Percentiles rank a stretch among this genome's conserved stretches.
Conservation (phyloP, 2,888 invertebrate species). For the Pseudococcus viburni region DNA sequence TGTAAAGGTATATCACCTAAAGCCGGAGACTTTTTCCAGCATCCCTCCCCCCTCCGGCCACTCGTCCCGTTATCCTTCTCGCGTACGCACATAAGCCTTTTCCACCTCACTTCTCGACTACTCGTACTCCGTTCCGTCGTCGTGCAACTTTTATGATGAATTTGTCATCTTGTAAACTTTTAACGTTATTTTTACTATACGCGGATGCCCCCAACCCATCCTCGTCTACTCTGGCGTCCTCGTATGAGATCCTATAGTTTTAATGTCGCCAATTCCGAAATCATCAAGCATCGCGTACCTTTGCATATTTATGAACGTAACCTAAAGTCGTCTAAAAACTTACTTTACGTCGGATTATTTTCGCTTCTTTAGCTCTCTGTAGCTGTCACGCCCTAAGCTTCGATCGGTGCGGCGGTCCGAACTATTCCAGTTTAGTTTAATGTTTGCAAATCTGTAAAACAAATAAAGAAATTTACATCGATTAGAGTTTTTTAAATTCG, state of each 20-base stretch:
- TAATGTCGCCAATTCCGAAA: conserved; percentile 17
- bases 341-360: conserved; percentile 32
- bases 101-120: neutral
- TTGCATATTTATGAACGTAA: conserved; percentile 34
- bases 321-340: neutral
- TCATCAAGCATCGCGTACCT: conserved; percentile 5
- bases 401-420: neutral
- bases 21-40: neutral
- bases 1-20: neutral
- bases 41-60: neutral
- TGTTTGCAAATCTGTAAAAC: neutral
- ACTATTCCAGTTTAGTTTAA: neutral
- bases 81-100: neutral
- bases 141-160: conserved; percentile 26
- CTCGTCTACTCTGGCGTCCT: neutral
- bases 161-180: conserved; percentile 42
- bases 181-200: conserved; percentile 15
- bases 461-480: neutral
- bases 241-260: neutral
- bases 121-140: neutral
- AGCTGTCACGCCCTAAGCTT: neutral
- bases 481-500: neutral
- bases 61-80: neutral
- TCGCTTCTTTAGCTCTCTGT: neutral
- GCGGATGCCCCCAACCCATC: neutral